Base-by-base conservation (phyloP, 1,140 invertebrate genomes). In the Diabrotica undecimpunctata region DNA sequence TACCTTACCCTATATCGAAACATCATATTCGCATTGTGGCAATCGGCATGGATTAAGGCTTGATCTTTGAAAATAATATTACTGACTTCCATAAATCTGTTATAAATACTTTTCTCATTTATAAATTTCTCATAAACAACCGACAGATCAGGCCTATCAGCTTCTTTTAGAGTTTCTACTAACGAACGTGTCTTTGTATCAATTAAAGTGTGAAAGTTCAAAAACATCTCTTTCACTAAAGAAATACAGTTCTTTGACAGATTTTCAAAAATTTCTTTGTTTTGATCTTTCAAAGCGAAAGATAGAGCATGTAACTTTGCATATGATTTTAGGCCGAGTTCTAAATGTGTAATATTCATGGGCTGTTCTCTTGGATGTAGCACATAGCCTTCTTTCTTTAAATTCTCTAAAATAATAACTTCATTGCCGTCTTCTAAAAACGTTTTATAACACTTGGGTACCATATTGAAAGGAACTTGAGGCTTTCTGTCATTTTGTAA, bases 251-350 rank as follows among this genome's bases (percentile, higher is more conserved):
- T 25, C 25, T 25, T 54, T 6, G 60, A 58, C 10, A 75, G 8
- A 51, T 70, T 37, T 8, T 70, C 50, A 62, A 78, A 81, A 4
- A 67, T 62, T 6, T 77, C 72, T 7, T 74, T 73, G 41, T 80
- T 70, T 53, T 78, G 75, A 38, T 79, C 67, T 62, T 81, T 81
- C 35, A 84, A 70, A 0, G 81, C 81, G 66, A 82, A 78, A 0
- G 83, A 83, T 0, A 82, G 58, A 0, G 83, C 84, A 74, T 87
- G 86, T 11, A 83, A 78, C 56, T 79, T 80, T 7, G 79, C 85
- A 68, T 86, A 79, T n/a, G 77, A 78, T 63, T 79, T 74, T 35
- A 86, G 74, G 0, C 82, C 77, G 4, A 81, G 51, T 11, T 69
- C 72, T 5, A 83, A 72, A 66, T 84, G 81, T 2, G 81, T 76